Evolutionary conservation across 2,113 vertebrate species (phyloP).

Genomic region (Delphinapterus leucas): DNA sequence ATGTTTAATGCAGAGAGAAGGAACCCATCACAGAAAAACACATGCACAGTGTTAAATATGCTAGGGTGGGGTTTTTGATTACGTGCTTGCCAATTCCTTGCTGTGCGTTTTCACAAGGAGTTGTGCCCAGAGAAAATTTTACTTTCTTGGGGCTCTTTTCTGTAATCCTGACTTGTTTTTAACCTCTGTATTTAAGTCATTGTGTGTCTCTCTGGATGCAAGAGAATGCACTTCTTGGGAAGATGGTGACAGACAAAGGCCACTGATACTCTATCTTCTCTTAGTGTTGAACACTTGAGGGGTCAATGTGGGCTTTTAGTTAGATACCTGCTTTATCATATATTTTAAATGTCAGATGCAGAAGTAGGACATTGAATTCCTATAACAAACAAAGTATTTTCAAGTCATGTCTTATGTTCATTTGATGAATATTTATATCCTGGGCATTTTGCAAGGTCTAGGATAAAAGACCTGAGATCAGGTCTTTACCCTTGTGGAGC

Average conservation of each 20-base stretch:
- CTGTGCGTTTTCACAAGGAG: background rate
- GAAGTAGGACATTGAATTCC: background rate
- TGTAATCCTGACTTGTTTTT: background rate
- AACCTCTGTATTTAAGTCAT: background rate
- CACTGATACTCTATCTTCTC: background rate
- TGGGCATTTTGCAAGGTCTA: background rate
- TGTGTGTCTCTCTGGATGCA: background rate
- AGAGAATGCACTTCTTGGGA: background rate
- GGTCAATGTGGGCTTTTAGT: background rate
- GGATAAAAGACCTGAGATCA: background rate
- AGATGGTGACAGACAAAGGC: background rate
- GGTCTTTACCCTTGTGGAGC: background rate
- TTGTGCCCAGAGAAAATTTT: background rate
- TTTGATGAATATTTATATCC: background rate
- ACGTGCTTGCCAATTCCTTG: background rate
- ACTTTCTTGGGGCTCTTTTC: background rate
- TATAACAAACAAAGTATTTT: background rate
- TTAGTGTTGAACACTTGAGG: background rate
- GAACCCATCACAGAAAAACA: constrained; percentile 31
- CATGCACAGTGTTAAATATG: background rate
- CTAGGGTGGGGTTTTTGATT: constrained; percentile 55
- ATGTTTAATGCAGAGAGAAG: background rate
- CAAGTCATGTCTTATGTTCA: background rate
- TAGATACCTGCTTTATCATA: background rate
- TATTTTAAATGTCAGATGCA: background rate